A percentile compares a stretch with the other conserved stretches of the same genome.
Conservation (phyloP, 2,113 vertebrate species). For the Steatornis caripensis region DNA sequence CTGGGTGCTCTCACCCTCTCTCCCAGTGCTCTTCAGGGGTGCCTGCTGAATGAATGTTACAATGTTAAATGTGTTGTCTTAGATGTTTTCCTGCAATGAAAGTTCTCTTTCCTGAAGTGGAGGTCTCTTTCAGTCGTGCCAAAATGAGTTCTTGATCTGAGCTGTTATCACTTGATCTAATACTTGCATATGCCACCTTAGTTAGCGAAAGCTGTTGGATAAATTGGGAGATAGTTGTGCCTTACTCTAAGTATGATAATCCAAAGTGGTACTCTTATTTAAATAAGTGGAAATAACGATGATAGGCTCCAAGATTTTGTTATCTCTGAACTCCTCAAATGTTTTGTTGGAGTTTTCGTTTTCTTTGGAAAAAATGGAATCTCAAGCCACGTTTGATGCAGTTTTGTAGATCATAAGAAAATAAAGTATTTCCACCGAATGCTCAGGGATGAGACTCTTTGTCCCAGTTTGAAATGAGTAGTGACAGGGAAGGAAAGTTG, state of each 20-base stretch:
- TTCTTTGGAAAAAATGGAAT: background rate
- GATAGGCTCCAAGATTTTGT: background rate
- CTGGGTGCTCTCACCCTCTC: rapidly evolving
- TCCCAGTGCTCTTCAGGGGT: background rate
- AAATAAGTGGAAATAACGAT: background rate
- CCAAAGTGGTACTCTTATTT: background rate
- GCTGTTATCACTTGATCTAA: background rate
- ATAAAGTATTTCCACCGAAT: background rate
- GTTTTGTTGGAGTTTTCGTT: background rate
- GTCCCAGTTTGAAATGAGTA: background rate
- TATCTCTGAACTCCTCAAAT: background rate
- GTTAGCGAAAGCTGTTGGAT: background rate
- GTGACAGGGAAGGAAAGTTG: background rate
- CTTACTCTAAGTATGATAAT: background rate
- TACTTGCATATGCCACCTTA: background rate
- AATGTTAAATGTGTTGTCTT: background rate
- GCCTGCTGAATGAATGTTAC: background rate
- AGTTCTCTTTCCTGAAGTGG: too few species aligned
- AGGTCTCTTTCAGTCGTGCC: background rate
- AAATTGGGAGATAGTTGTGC: background rate
- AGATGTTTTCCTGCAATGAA: background rate
- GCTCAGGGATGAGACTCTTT: background rate
- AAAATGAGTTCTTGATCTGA: background rate
- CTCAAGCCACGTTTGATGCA: background rate
- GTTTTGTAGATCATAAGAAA: background rate